Conservation (phyloP, 2,797 vertebrate genomes). For the Carapus acus region DNA sequence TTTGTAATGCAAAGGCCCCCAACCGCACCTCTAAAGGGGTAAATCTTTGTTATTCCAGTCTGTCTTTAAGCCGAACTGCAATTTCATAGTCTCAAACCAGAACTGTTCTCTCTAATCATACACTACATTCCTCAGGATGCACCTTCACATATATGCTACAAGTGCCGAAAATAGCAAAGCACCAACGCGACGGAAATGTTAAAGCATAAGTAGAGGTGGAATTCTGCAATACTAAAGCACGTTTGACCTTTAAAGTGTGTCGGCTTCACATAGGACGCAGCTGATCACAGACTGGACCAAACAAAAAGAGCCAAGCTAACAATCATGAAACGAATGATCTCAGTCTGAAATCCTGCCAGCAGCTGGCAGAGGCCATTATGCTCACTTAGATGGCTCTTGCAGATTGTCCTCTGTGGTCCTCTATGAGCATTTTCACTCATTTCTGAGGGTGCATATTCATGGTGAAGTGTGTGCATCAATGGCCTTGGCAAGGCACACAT, state of each 20-base stretch:
- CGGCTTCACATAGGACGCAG: slow-evolving; percentile 12
- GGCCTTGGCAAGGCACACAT: slow-evolving; percentile 3
- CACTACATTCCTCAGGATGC: too few relatives aligned
- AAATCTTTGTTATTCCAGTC: too few relatives aligned
- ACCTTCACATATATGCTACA: too few relatives aligned
- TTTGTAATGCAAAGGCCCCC: not conserved
- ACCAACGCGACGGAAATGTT: too few relatives aligned
- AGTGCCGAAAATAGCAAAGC: too few relatives aligned
- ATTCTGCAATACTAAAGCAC: not conserved
- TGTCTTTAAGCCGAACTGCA: too few relatives aligned
- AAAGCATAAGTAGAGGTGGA: too few relatives aligned
- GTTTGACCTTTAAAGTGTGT: slow-evolving; percentile 30
- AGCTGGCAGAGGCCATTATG: slow-evolving; percentile 35
- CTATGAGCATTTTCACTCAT: slow-evolving; percentile 21
- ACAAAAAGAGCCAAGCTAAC: slow-evolving; percentile 48
- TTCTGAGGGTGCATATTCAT: slow-evolving; percentile 42
- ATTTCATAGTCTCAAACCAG: too few relatives aligned
- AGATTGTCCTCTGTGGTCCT: slow-evolving; percentile 31
- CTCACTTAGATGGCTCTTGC: slow-evolving; percentile 45
- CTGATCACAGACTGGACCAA: slow-evolving; percentile 24
- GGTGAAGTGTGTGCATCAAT: slow-evolving; percentile 12
- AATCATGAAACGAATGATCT: slow-evolving; percentile 39
- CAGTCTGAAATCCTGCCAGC: slow-evolving; percentile 26
- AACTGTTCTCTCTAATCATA: too few relatives aligned
- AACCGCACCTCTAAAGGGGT: too few relatives aligned